Evolutionary conservation across 1,140 invertebrate species (phyloP), one percentile per base, ranked within the genome.

Genomic region (Acromyrmex charruanus): DNA sequence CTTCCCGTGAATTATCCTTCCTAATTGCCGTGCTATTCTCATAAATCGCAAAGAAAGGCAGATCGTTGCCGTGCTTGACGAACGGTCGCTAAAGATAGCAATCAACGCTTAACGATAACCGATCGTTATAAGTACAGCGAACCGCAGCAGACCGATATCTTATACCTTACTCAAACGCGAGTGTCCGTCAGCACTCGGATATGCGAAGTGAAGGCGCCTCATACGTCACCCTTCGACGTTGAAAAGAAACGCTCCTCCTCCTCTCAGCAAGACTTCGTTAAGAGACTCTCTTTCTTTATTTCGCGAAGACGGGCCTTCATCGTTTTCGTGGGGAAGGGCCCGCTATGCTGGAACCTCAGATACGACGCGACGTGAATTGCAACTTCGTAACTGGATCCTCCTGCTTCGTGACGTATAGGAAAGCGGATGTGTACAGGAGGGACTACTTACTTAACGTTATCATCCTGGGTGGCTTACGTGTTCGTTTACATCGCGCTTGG

Each of bases 341-440:
- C 25, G 80, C 39, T 25, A 53, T 28, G 77, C 25, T 81, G 79
- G 49, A 63, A 3, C 18, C 69, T 14, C 55, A 51, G 55, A 84
- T 75, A 84, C 55, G 51, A 81, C 51, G 10, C 80, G 55, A 84
- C 75, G 65, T 85, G 81, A 87, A 82, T 85, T 87, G 81, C 86
- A 85, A 77, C 44, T 87, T 87, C 35, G 53, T 87, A 87, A 87
- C 72, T 85, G 86, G 86, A 74, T 87, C 51, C 61, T 85, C 35
- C 61, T 69, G 49, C 68, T 65, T 31, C 77, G 63, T 12, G 65
- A 86, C 28, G 61, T 55, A 86, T n/a, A 49, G 81, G 61, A 53
- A 68, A 55, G 49, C 63, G 63, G 49, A 58, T 55, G 61, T 66
- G 28, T n/a, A 18, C 49, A 63, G 49, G 35, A 39, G 55, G 51